These are phyloP conservation scores for Drosophila barbarae DNA, from an alignment of 2,888 invertebrate genomes.

Conservation along the genomic window DNA sequence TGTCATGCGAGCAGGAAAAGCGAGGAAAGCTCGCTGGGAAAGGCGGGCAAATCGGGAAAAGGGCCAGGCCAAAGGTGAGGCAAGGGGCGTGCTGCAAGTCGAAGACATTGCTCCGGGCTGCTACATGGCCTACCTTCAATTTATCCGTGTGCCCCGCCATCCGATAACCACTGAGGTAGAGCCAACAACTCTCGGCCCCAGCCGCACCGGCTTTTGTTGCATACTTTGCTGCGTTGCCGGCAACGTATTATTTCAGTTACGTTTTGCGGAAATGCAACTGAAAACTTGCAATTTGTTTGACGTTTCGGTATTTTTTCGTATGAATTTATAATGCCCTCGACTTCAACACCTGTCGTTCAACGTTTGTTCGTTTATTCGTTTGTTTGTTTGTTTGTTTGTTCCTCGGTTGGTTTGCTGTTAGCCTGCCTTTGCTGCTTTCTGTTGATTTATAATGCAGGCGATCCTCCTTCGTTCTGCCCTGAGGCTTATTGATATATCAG, in stretches of 20 bases:
- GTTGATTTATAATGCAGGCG: conserved; percentile 47
- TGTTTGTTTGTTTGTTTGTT: conserved; percentile 17
- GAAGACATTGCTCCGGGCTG: conserved; percentile 54
- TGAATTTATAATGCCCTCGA: conserved; percentile 67
- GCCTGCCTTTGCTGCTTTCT: conserved; percentile 11
- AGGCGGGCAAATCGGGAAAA: conserved; percentile 7
- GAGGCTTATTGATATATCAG: conserved; percentile 65
- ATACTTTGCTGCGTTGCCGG: conserved; percentile 56
- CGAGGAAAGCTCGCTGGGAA: conserved; percentile 8
- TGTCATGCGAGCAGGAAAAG: conserved; percentile 63
- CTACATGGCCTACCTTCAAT: conserved; percentile 64
- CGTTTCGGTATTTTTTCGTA: conserved; percentile 67
- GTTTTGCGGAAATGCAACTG: conserved; percentile 73
- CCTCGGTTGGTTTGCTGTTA: conserved; percentile 14
- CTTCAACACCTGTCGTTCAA: conserved; percentile 67
- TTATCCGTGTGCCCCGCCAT: conserved; percentile 58
- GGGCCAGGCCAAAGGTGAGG: conserved; percentile 21
- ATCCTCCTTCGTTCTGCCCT: conserved; percentile 48
- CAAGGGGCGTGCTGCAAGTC: conserved; percentile 26
- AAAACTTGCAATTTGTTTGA: conserved; percentile 73
- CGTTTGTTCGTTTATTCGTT: conserved; percentile 33
- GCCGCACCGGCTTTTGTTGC: conserved; percentile 52
- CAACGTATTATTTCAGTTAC: conserved; percentile 70
- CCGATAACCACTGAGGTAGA: conserved; percentile 44
- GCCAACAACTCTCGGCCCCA: background rate